Conservation (phyloP, 2,888 invertebrate species). For the Coleophora deauratella region DNA sequence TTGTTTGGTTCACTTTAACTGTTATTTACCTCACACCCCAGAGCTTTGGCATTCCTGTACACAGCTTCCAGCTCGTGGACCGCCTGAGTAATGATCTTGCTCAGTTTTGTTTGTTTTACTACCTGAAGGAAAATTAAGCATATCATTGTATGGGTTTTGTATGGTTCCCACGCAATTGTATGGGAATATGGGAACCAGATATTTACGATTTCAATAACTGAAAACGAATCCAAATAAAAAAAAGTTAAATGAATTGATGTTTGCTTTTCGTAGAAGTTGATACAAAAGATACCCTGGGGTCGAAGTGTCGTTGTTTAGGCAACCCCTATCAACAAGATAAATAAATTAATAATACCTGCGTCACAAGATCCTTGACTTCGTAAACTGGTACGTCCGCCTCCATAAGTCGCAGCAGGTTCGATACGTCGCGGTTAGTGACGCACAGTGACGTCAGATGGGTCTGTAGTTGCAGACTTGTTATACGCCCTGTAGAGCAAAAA, state of each 20-base stretch:
- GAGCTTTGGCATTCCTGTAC: conserved; percentile 78
- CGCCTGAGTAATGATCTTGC: conserved; percentile 78
- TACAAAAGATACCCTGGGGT: no score
- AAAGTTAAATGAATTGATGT: no score
- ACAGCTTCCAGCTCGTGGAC: conserved; percentile 84
- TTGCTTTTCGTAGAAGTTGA: no score
- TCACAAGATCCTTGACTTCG: conserved; percentile 76
- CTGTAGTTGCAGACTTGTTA: conserved; percentile 80
- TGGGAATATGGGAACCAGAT: no score
- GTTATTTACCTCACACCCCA: conserved; percentile 81
- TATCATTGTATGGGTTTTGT: no score
- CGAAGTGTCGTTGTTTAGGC: no score
- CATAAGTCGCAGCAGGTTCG: conserved; percentile 77
- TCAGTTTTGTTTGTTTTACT: conserved; percentile 80
- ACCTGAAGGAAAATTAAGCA: conserved; percentile 34
- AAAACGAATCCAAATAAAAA: no score
- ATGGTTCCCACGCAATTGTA: no score
- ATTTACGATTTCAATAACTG: no score
- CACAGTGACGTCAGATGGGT: conserved; percentile 79
- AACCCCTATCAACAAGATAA: no score
- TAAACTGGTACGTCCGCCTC: conserved; percentile 75
- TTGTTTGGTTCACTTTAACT: no score
- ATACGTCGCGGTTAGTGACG: conserved; percentile 79
- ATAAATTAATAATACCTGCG: conserved; percentile 38
- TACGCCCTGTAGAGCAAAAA: conserved; percentile 50